Conservation (phyloP, 2,797 vertebrate species). For the Myioborus miniatus region DNA sequence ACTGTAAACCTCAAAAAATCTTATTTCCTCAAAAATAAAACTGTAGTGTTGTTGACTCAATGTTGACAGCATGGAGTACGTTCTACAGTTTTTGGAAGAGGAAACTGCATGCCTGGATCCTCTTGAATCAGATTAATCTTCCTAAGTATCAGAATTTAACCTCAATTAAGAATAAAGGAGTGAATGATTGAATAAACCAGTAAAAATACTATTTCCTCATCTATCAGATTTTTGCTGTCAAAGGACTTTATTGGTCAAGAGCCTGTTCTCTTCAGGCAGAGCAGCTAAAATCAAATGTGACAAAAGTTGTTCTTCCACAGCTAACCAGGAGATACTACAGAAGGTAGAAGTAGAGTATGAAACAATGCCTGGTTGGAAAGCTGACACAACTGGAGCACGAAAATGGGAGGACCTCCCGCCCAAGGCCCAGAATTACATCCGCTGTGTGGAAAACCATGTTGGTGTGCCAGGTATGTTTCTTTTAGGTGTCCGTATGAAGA, state of each 20-base stretch:
- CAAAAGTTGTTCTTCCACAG: constrained; percentile 68
- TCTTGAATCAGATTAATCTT: neutral
- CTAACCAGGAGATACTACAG: constrained; percentile 95
- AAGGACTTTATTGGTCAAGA: neutral
- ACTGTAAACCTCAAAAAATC: neutral
- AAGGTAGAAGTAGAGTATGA: constrained; percentile 98
- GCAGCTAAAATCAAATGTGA: neutral
- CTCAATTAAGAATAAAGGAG: neutral
- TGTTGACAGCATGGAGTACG: neutral
- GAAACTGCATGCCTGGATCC: neutral
- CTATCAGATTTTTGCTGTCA: neutral
- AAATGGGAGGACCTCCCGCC: constrained; percentile 94
- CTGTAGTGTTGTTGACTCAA: neutral
- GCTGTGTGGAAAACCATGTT: constrained; percentile 97
- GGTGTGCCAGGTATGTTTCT: constrained; percentile 88
- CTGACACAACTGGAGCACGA: constrained; percentile 89
- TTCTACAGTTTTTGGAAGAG: neutral
- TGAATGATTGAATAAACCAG: neutral
- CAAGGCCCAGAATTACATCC: constrained; percentile 95
- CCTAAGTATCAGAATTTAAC: neutral
- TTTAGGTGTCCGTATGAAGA: accelerated
- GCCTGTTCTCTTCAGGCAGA: neutral
- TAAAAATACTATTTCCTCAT: neutral
- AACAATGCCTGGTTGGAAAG: constrained; percentile 95
- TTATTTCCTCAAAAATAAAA: neutral